Evolutionary conservation across 1,140 invertebrate species (phyloP), one percentile per base, ranked within the genome.

Genomic region (Drosophila lini): DNA sequence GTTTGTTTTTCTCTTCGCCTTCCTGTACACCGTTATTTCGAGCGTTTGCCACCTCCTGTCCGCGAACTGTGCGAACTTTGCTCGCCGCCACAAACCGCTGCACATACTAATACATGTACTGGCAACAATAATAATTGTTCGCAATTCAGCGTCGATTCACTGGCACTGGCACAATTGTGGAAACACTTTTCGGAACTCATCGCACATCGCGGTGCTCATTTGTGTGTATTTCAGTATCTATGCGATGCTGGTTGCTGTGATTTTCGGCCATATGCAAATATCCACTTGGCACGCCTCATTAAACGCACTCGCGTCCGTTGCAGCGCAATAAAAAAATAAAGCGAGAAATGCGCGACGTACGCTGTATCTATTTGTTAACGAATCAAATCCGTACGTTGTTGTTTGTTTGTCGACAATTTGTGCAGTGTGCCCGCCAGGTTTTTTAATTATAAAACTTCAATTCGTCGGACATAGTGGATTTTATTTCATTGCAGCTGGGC

Each of bases 1-100:
- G 58, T 88, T 86, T 88, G 82, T 77, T 86, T 88, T 86, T 80
- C 75, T 74, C 64, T 88, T 80, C 63, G 73, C 50, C 86, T 86
- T 74, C 80, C 52, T 64, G 59, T 79, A 67, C 65, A 71, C 70
- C 79, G 83, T 73, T 79, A 78, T 56, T 57, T 41, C 56, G 41
- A 62, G 48, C 59, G 59, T 41, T 41, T 63, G 28, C 60, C 38
- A 32, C 67, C 67, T 70, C 28, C 79, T 69, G 42, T 70, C 59
- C 58, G 52, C 59, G 59, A 79, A 56, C 45, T 68, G 52, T 55
- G 73, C 61, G 40, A 61, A 79, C 62, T 74, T 79, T 60, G 65
- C 62, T 60, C 81, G 75, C 64, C 50, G 36, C 73, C 60, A 52
- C 63, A 81, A 64, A 28, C 78, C 67, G 71, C 60, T 77, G 64